These are phyloP conservation scores for Andrena hattorfiana DNA, from an alignment of 2,888 invertebrate genomes.

Conservation along the genomic window DNA sequence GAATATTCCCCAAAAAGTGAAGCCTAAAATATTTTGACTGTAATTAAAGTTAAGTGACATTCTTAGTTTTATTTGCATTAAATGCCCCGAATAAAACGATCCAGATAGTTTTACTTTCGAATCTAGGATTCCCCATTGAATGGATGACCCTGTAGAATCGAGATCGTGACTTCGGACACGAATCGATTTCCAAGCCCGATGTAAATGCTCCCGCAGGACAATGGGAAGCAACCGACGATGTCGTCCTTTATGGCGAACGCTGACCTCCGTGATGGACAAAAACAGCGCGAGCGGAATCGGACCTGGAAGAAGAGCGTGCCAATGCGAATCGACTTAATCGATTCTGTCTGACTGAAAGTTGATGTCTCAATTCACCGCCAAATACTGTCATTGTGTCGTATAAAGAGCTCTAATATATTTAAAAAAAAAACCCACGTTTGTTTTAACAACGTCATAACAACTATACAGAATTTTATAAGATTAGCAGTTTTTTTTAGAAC, in stretches of 20 bases:
- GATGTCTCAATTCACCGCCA: slow-evolving; percentile 58
- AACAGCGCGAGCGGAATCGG: slow-evolving; percentile 58
- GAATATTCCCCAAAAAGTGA: no score
- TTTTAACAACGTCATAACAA: background rate
- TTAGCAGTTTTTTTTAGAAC: no score
- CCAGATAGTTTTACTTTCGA: background rate
- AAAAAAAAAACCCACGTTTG: background rate
- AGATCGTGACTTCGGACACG: slow-evolving; percentile 66
- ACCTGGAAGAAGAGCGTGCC: slow-evolving; percentile 48
- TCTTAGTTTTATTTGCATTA: background rate
- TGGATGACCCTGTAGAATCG: slow-evolving; percentile 41
- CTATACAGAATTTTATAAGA: no score
- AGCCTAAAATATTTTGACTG: background rate
- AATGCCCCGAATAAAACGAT: background rate
- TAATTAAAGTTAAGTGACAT: background rate
- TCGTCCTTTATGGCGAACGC: slow-evolving; percentile 55
- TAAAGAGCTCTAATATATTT: background rate
- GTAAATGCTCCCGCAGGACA: slow-evolving; percentile 70
- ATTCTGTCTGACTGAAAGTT: slow-evolving; percentile 38
- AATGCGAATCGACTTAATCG: slow-evolving; percentile 63
- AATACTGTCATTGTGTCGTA: background rate
- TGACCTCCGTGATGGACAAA: slow-evolving; percentile 65
- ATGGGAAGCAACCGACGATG: slow-evolving; percentile 60
- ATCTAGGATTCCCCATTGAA: background rate
- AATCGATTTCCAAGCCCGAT: slow-evolving; percentile 68